Conservation (phyloP, 2,888 invertebrate genomes). For the Rosalia funebris region DNA sequence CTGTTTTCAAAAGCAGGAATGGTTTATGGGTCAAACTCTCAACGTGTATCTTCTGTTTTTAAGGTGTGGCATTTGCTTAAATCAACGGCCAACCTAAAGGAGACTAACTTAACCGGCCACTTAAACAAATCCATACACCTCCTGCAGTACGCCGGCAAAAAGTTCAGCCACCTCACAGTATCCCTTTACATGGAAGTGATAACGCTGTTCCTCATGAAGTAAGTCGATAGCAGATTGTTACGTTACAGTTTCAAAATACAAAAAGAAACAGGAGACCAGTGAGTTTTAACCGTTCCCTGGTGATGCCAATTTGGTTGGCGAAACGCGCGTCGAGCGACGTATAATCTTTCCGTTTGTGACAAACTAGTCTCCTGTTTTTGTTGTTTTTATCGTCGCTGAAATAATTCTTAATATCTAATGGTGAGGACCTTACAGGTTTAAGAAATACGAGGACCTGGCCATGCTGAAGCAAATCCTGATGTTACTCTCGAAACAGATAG, state of each 20-base stretch:
- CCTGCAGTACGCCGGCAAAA: slow-evolving; percentile 45
- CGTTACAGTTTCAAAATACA: too few relatives aligned
- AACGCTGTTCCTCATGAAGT: slow-evolving; percentile 49
- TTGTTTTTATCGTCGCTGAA: too few relatives aligned
- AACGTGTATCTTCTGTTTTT: slow-evolving; percentile 37
- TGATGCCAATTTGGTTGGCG: too few relatives aligned
- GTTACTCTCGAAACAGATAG: slow-evolving; percentile 38
- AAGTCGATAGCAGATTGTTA: too few relatives aligned
- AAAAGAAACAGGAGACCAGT: too few relatives aligned
- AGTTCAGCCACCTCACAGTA: slow-evolving; percentile 54
- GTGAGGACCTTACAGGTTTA: slow-evolving; percentile 38
- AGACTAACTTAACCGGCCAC: slow-evolving; percentile 44
- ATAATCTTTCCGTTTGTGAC: too few relatives aligned
- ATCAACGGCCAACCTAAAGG: slow-evolving; percentile 39
- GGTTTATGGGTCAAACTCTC: too few relatives aligned
- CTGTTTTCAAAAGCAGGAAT: too few relatives aligned
- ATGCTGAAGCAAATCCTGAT: slow-evolving; percentile 44
- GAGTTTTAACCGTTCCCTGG: too few relatives aligned
- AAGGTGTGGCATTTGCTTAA: slow-evolving; percentile 55
- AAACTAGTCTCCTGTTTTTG: too few relatives aligned
- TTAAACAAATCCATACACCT: slow-evolving; percentile 50
- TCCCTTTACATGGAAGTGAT: slow-evolving; percentile 57
- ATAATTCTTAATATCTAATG: too few relatives aligned
- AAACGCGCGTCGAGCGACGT: too few relatives aligned
- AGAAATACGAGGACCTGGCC: slow-evolving; percentile 40